Conservation (phyloP, 2,888 invertebrate species). For the Hydrotaea diabolus region DNA sequence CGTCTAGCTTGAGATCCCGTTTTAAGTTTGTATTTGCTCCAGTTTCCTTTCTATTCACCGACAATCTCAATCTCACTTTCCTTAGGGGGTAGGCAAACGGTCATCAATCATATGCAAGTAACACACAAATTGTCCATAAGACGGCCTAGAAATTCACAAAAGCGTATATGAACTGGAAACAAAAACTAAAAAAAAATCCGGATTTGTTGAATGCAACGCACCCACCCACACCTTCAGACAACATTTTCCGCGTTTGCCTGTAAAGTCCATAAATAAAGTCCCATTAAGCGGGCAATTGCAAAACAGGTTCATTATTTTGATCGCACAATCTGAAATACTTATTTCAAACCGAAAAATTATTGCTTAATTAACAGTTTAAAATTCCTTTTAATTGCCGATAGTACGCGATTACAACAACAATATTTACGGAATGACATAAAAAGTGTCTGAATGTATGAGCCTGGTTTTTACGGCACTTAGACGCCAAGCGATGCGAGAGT, state of each 20-base stretch:
- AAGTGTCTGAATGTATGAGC: slow-evolving; percentile 48
- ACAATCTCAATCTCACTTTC: slow-evolving; percentile 4
- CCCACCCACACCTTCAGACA: slow-evolving; percentile 16
- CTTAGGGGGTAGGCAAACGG: slow-evolving; percentile 1
- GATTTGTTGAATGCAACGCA: slow-evolving; percentile 1
- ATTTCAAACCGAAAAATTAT: slow-evolving; percentile 56
- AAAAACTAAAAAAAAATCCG: neutral
- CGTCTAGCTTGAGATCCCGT: too few relatives aligned
- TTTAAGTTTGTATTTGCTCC: neutral
- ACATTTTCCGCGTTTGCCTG: slow-evolving; percentile 6
- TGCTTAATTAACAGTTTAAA: slow-evolving; percentile 68
- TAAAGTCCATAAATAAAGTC: slow-evolving; percentile 19
- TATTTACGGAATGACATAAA: slow-evolving; percentile 65
- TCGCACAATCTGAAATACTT: slow-evolving; percentile 13
- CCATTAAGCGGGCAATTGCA: slow-evolving; percentile 37
- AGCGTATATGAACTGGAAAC: too few relatives aligned
- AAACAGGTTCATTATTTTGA: slow-evolving; percentile 61
- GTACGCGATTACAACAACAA: slow-evolving; percentile 51
- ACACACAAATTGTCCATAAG: neutral
- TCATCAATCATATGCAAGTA: slow-evolving; percentile 17
- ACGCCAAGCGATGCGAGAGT: neutral
- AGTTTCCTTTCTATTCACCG: neutral
- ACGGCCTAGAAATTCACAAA: neutral
- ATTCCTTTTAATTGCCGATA: slow-evolving; percentile 67
- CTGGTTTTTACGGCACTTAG: slow-evolving; percentile 44